Percentiles rank a stretch among this genome's conserved stretches.
phyloP scores from a whole-genome alignment of 2,113 vertebrate genomes.

The Nasalis larvatus region DNA sequence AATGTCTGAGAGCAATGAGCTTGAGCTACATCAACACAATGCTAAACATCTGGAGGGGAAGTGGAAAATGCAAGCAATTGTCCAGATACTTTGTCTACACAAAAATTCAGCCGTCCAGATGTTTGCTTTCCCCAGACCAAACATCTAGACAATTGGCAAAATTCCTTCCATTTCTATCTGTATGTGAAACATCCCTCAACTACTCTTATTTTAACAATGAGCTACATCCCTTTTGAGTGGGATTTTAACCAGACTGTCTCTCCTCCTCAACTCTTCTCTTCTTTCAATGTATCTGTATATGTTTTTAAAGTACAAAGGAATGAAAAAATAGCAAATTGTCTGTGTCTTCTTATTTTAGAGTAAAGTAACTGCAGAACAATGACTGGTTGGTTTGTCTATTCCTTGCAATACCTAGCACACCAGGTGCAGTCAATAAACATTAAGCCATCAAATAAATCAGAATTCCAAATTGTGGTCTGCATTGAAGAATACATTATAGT shows the following conservation, averaged over 20 bases:
- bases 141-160: neutral
- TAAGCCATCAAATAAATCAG: conserved; percentile 70
- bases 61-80: neutral
- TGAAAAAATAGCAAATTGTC: neutral
- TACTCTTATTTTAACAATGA: neutral
- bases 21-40: conserved; percentile 28
- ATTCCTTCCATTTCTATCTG: neutral
- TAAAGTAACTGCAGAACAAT: conserved; percentile 30
- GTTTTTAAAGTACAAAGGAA: conserved; percentile 30
- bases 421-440: conserved; percentile 72
- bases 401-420: conserved; percentile 51
- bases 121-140: neutral
- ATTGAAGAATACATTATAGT: conserved; percentile 51
- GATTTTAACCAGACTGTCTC: neutral
- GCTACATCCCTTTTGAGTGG: neutral
- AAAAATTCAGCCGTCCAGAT: conserved; percentile 18
- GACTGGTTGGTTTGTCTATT: conserved; percentile 35
- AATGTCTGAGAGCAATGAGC: conserved; percentile 14
- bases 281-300: neutral
- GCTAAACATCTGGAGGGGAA: conserved; percentile 34
- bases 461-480: conserved; percentile 51
- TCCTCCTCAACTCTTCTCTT: neutral
- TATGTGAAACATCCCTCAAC: neutral
- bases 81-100: neutral
- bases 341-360: conserved; percentile 35